Evolutionary conservation across 1,140 invertebrate species (phyloP), one percentile per base, ranked within the genome.

Genomic region (Sitobion miscanthi): DNA sequence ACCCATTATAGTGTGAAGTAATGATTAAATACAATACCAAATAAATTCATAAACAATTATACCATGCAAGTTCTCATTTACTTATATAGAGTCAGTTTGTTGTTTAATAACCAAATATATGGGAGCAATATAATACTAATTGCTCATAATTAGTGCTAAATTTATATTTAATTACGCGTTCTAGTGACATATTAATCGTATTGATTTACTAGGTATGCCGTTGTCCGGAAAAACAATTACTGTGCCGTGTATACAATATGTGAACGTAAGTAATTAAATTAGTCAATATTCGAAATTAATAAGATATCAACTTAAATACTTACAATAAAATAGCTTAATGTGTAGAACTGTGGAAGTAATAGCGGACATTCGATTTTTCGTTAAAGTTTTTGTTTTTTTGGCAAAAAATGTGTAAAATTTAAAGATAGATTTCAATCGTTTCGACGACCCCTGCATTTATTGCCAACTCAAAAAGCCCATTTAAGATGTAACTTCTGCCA

Each of bases 11-110:
- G 1, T n/a, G 14, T 77, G n/a, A 77, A 77, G n/a, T 77, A 77
- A 77, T 77, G 30, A 77, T 17, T 77, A 17, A 77, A 77, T 77
- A n/a, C 62, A n/a, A 30, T 77, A 77, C 62, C 62, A n/a, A 77
- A 77, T 35, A 77, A 77, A 77, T n/a, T 77, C n/a, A 77, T 77
- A n/a, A n/a, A 35, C 62, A 77, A 77, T 77, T n/a, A 77, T n/a
- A 77, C 17, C 17, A 77, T n/a, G 62, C 11, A n/a, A n/a, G 14
- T 77, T 77, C 30, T 1, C 30, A 77, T n/a, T 77, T 77, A 17
- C 62, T n/a, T 77, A 35, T 35, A 35, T 35, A 77, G 14, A 77
- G 30, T 69, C 17, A 35, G 1, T n/a, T 77, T 77, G 62, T 77
- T 77, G 30, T 77, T 77, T 77, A n/a, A 4, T 77, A 77, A 14